Evolutionary conservation across 1,140 invertebrate species (phyloP).

Genomic region (Drosophila sp.): DNA sequence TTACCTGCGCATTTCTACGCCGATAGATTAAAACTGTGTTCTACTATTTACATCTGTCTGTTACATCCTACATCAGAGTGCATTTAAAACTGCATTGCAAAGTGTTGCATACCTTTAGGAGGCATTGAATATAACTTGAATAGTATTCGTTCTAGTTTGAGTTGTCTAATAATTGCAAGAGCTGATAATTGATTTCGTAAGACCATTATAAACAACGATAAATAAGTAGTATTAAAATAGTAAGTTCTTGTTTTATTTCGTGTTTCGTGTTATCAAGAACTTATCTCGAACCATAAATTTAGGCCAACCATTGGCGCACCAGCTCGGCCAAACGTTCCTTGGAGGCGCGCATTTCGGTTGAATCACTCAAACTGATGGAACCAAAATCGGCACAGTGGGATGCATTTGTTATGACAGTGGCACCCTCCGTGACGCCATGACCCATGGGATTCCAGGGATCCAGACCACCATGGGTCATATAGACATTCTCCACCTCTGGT

Average conservation of each 20-base stretch:
- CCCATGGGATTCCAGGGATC: conserved; percentile 88
- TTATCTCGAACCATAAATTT: conserved; percentile 23
- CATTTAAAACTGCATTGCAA: neutral
- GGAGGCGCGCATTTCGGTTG: conserved; percentile 85
- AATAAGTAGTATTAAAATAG: neutral
- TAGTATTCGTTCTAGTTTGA: neutral
- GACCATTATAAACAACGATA: neutral
- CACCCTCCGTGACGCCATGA: conserved; percentile 84
- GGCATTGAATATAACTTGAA: neutral
- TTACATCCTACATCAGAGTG: neutral
- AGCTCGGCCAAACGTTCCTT: conserved; percentile 84
- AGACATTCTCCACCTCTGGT: conserved; percentile 85
- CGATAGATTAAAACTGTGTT: neutral
- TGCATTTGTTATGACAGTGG: conserved; percentile 79
- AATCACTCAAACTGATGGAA: conserved; percentile 84
- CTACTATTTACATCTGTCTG: neutral
- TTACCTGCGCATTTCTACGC: too few species aligned
- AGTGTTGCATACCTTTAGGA: conserved; percentile 22
- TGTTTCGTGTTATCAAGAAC: neutral
- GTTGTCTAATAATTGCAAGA: neutral
- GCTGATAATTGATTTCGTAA: neutral
- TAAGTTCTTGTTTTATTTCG: neutral
- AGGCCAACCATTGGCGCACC: conserved; percentile 85
- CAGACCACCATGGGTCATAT: conserved; percentile 86
- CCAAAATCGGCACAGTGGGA: conserved; percentile 90